Evolutionary conservation across 2,888 invertebrate species (phyloP), one percentile per base, ranked within the genome.

Genomic region (Fissipunctia ypsillon): DNA sequence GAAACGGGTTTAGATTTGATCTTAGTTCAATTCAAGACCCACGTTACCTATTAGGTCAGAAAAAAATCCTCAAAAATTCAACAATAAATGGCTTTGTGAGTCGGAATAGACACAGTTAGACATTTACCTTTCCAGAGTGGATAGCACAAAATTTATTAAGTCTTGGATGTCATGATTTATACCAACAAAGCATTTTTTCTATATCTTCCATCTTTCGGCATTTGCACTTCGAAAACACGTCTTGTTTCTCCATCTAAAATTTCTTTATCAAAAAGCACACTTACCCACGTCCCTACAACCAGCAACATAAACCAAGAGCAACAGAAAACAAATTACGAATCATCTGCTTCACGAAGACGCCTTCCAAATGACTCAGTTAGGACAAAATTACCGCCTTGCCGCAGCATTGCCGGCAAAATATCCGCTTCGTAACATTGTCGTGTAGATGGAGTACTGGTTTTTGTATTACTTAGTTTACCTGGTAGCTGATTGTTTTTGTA

Each of bases 301-400:
- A 69, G 60, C 87, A 73, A 81, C 72, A 50, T 88, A 89, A 91
- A 90, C 90, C 90, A 89, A 91, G 91, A 92, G 93, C 92, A 90
- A 91, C 91, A 95, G 95, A 96, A 95, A 96, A 96, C 96, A 96
- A 96, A 96, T 96, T 96, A 94, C 95, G 95, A 96, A 96, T 96
- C 95, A 96, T 95, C 95, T 94, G 89, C 91, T 92, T 89, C 88
- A 88, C 88, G 88, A 93, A 93, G 93, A 93, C 92, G 90, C 83
- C 83, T 90, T 89, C 93, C 94, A 95, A 95, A 95, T 95, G 95
- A 95, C 93, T 96, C 95, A 94, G 95, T 96, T 95, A 95, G 92
- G 91, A 90, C 91, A 92, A 95, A 96, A 96, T 96, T 96, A 95
- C 95, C 92, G 88, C 87, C 87, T 91, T 93, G 93, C 92, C 92